Evolutionary conservation across 2,113 vertebrate genomes (phyloP).

Genomic region (Arenaria interpres): DNA sequence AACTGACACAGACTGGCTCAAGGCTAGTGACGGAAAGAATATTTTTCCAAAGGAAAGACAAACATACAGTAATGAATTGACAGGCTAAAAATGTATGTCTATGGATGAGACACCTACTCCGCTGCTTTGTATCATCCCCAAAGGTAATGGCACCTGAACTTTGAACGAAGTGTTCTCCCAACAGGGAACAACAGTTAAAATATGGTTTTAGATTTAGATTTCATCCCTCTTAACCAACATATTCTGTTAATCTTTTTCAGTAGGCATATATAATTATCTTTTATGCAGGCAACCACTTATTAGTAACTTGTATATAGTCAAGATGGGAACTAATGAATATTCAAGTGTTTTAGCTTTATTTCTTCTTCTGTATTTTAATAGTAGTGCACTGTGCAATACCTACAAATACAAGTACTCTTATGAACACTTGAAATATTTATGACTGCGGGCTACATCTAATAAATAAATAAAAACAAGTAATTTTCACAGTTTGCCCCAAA

Average conservation of each 20-base stretch:
- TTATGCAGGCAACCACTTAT: not conserved
- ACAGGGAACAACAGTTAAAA: not conserved
- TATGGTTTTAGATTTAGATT: not conserved
- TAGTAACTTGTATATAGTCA: not conserved
- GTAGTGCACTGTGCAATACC: not conserved
- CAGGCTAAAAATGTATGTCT: not conserved
- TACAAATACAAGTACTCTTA: not conserved
- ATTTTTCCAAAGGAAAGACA: not conserved
- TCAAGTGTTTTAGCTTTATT: not conserved
- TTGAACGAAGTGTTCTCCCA: not conserved
- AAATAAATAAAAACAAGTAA: constrained; percentile 13
- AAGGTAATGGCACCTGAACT: not conserved
- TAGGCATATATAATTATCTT: not conserved
- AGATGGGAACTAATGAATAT: not conserved
- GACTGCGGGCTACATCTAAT: not conserved
- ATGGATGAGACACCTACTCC: not conserved
- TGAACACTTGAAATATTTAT: not conserved
- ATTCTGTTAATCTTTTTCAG: not conserved
- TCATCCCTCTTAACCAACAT: not conserved
- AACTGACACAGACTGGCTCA: not conserved
- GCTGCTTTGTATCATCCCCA: not conserved
- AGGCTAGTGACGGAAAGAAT: not conserved
- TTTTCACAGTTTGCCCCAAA: not conserved
- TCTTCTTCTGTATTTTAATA: not conserved
- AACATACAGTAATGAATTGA: not conserved